Base-by-base conservation (phyloP, 2,888 invertebrate genomes). In the Melanotus villosus region DNA sequence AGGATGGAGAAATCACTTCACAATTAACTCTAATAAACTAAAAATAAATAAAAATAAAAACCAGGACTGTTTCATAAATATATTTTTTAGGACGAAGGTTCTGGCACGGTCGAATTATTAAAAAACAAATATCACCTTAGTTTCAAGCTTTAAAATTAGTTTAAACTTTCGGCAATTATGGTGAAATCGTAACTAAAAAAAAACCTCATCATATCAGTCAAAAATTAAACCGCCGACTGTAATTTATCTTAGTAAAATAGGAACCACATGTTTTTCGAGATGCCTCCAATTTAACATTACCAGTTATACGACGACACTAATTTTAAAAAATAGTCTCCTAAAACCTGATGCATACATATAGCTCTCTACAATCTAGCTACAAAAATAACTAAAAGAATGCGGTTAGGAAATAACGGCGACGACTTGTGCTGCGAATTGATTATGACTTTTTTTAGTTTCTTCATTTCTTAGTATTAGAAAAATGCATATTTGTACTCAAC, bases 321-420 rank as follows among this genome's bases (percentile, higher is more conserved):
- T 52, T 52, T 18, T 18, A 52, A 52, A 52, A 52, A 52, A 18
- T 5, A 7, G 34, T 32, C 32, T 14, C 52, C 18, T 52, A 23
- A n/a, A 34, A 52, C 52, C 52, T 32, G 52, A 19, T 52, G 52
- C 52, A 52, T 52, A 18, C 16, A 50, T 14, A 14, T 34, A 14
- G 16, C 9, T 41, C 18, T 41, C 19, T 41, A 43, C 43, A 26
- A 52, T 52, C 52, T 65, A 34, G 38, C 30, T 47, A 41, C 38
- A 65, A 59, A 65, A 65, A 65, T 65, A 65, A 58, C 65, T 38
- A 32, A 65, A 65, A 65, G 65, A 65, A 65, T 65, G 65, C 65
- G 65, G 65, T 58, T 58, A 32, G 47, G 50, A 58, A 65, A 65
- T 57, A 65, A 59, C 65, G 57, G 65, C 58, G 58, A 45, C 65